phyloP scores from a whole-genome alignment of 2,888 invertebrate species.

The Drosophila melanosoma region DNA sequence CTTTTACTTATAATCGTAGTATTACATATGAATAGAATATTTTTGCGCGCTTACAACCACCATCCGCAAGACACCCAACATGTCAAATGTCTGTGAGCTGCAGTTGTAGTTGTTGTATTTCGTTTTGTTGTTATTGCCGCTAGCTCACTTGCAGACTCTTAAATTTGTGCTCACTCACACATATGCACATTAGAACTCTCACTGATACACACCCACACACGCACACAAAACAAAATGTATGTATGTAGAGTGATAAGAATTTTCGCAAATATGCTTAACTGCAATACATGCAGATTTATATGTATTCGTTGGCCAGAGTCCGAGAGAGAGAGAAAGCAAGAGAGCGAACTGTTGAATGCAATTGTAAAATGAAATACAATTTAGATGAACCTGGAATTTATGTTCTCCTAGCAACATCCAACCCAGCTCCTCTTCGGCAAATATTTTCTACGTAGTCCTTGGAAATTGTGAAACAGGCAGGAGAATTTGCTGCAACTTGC shows the following conservation, averaged over 20 bases:
- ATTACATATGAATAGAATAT: constrained; percentile 9
- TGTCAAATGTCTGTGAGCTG: constrained; percentile 33
- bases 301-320: neutral
- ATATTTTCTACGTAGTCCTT: neutral
- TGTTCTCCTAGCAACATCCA: too few species aligned
- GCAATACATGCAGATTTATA: neutral
- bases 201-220: constrained; percentile 25
- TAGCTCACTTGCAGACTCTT: constrained; percentile 15
- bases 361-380: neutral
- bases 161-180: constrained; percentile 35
- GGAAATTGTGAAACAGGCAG: neutral
- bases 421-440: neutral
- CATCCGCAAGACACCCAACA: constrained; percentile 46
- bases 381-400: neutral
- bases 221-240: constrained; percentile 30
- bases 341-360: constrained; percentile 2
- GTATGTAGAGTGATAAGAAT: constrained; percentile 2
- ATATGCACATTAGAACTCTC: constrained; percentile 40
- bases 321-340: neutral
- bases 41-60: constrained; percentile 61
- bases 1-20: constrained; percentile 1
- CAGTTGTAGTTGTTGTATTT: constrained; percentile 22
- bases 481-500: neutral
- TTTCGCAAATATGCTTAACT: neutral
- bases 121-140: constrained; percentile 34